phyloP scores from a whole-genome alignment of 2,888 invertebrate genomes.

The Xestia rhomboidea region DNA sequence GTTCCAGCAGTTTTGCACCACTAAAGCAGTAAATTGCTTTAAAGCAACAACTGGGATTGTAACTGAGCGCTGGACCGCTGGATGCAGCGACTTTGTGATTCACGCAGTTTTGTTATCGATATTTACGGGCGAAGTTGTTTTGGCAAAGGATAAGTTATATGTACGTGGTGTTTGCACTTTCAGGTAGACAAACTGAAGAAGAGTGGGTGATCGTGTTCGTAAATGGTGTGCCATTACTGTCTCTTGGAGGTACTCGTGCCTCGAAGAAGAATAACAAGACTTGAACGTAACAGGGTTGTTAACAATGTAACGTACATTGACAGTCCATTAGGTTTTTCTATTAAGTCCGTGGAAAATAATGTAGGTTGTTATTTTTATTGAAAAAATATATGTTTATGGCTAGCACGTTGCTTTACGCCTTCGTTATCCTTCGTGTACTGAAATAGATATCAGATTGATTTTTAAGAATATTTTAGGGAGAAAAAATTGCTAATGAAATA shows the following conservation, averaged over 20 bases:
- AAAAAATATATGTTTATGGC: not conserved
- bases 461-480: not conserved
- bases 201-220: constrained; percentile 54
- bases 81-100: constrained; percentile 51
- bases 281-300: constrained; percentile 20
- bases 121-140: constrained; percentile 63
- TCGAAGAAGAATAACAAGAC: constrained; percentile 45
- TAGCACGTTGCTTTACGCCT: not conserved
- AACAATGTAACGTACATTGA: constrained; percentile 29
- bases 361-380: not conserved
- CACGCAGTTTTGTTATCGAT: constrained; percentile 50
- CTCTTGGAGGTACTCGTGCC: constrained; percentile 7
- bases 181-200: constrained; percentile 40
- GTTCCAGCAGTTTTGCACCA: constrained; percentile 68
- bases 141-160: constrained; percentile 49
- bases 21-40: constrained; percentile 73
- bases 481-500: not conserved
- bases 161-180: constrained; percentile 44
- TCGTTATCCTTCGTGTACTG: not conserved
- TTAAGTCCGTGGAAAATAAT: constrained; percentile 24
- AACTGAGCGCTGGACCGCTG: constrained; percentile 32
- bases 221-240: constrained; percentile 55
- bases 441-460: not conserved
- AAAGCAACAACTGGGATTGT: constrained; percentile 56
- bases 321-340: constrained; percentile 47